Evolutionary conservation across 2,797 vertebrate genomes (phyloP), one percentile per base, ranked within the genome.

Genomic region (Ficedula albicollis): DNA sequence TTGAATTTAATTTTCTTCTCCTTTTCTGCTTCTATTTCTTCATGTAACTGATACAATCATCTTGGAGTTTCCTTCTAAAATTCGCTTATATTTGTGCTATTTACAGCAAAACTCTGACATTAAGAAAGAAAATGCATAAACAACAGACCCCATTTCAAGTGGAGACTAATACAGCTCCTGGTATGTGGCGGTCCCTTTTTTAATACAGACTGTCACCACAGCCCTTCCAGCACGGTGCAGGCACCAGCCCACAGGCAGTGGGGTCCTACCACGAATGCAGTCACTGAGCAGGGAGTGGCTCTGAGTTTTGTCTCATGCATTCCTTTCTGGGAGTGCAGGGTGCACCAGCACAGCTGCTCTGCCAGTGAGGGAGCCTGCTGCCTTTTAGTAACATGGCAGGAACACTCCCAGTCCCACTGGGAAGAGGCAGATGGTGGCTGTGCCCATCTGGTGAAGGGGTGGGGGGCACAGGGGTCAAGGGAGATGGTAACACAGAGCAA

Each of bases 201-300:
- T 34, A 9, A 39, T 0, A 10, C 38, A 32, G 41, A 2, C 8
- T 48, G 10, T 15, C 32, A 9, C 1, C 39, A 21, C 52, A 36
- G 55, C 6, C 49, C 67, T 59, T 51, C 36, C 9, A 5, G 52
- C 38, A 0, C 0, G 12, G 6, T 5, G 3, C 26, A 8, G 43
- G 62, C 39, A 18, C 32, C 15, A 0, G 7, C 48, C 56, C 2
- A 2, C 29, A 8, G 22, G 27, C 72, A 54, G 49, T 0, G 0
- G 9, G 34, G 43, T 43, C 38, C 75, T 29, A 59, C 43, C 7
- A 5, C 6, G 0, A 10, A 16, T 13, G 38, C 5, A 1, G 38
- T 36, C 55, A 18, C 58, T 0, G 25, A 5, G 13, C 3, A 15
- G 39, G 59, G 58, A 26, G 15, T 4, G 0, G 32, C 2, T 41